Conservation (phyloP, 2,888 invertebrate genomes). For the Epistrophe grossulariae region DNA sequence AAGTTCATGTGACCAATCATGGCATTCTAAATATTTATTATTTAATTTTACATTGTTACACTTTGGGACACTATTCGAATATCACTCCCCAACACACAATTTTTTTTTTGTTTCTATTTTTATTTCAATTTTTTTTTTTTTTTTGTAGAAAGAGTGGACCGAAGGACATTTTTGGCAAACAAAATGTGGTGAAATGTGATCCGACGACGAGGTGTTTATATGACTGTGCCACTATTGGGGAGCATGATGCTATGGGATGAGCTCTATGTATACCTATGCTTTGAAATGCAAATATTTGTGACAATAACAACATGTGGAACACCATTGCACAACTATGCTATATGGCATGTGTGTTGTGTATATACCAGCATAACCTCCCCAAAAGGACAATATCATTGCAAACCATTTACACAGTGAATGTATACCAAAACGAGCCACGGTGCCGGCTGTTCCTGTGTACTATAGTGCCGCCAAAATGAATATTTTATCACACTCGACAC, state of each 20-base stretch:
- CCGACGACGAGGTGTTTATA: constrained; percentile 66
- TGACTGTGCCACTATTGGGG: constrained; percentile 55
- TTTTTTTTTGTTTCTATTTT: not conserved
- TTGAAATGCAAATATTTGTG: constrained; percentile 70
- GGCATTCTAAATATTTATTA: constrained; percentile 39
- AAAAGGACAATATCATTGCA: constrained; percentile 69
- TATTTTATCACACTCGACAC: constrained; percentile 69
- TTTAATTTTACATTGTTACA: constrained; percentile 67
- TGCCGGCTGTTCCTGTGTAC: constrained; percentile 19
- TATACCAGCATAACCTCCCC: not conserved
- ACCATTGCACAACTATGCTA: constrained; percentile 15
- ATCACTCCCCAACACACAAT: constrained; percentile 14
- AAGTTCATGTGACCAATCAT: not conserved
- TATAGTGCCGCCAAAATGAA: constrained; percentile 62
- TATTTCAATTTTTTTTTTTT: not conserved
- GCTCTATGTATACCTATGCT: constrained; percentile 13
- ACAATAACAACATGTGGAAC: constrained; percentile 59
- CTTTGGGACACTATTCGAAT: constrained; percentile 56
- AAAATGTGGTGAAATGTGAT: constrained; percentile 33
- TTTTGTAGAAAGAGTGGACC: constrained; percentile 14
- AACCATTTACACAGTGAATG: constrained; percentile 38
- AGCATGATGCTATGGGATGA: constrained; percentile 6
- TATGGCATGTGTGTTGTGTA: not conserved
- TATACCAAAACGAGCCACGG: not conserved
- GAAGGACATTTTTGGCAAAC: constrained; percentile 4